Evolutionary conservation across 2,113 vertebrate species (phyloP), one percentile per base, ranked within the genome.

Genomic region (Xyliphius kryptos): DNA sequence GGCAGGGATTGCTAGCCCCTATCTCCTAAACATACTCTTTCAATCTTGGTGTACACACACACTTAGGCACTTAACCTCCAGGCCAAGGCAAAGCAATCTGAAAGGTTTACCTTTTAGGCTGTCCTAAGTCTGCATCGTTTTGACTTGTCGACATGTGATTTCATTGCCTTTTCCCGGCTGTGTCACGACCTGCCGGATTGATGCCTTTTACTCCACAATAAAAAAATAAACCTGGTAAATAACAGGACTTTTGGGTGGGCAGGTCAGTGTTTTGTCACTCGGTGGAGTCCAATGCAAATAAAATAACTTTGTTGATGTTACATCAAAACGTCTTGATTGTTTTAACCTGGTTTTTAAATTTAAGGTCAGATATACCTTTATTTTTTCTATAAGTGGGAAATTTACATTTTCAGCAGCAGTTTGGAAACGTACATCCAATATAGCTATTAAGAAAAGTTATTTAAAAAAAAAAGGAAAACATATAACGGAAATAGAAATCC

Each of bases 31-130:
- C 38, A 72, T 36, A 69, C 60, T 38, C 69, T 48, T 56, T 65
- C 40, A 67, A 65, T 61, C 47, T 66, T 56, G 14, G 20, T 52
- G 69, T 61, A 75, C 70, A 77, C 53, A 63, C 22, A 37, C 21
- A 50, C 41, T 22, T 6, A 22, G 15, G 19, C 41, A 59, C 67
- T 63, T 52, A 63, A 63, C 54, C 67, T 47, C 52, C 48, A 20
- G 22, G 60, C 54, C 41, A 64, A 38, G 44, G 49, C 58, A 60
- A 15, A 52, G 44, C 56, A 58, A 49, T 38, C 20, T n/a, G 36
- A 16, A 51, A 48, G 14, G 72, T 65, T 71, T 74, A 64, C 40
- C 55, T 68, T 59, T 58, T 44, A 61, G 65, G 20, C 52, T 64
- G 47, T 61, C 40, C 47, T 68, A 64, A 71, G 65, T 61, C 56